A percentile compares a stretch with the other conserved stretches of the same genome.
Conservation (phyloP, 2,113 vertebrate genomes). For the Pteruthius melanotis region DNA sequence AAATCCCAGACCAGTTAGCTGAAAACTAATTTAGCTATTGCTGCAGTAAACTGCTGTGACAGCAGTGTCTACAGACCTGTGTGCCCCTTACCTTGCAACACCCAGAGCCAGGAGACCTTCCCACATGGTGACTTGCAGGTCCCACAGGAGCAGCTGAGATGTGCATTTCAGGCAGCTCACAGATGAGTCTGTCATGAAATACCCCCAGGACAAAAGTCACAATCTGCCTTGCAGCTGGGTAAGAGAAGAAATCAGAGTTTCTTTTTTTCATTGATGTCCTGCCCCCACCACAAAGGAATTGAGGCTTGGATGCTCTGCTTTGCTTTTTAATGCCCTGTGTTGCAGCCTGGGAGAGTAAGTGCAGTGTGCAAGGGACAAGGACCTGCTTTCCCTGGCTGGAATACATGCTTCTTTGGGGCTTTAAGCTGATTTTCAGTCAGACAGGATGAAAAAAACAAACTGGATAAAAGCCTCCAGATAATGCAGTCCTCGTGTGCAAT, state of each 20-base stretch:
- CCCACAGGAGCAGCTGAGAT: neutral
- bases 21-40: neutral
- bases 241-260: neutral
- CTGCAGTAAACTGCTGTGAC: neutral
- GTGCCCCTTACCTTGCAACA: neutral
- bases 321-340: neutral
- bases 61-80: neutral
- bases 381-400: neutral
- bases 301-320: neutral
- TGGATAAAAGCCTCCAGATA: neutral
- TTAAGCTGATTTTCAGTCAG: neutral
- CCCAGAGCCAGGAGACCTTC: neutral
- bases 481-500: neutral
- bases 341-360: neutral
- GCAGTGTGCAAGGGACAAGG: neutral
- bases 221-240: neutral
- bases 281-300: too few relatives aligned
- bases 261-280: neutral
- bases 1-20: slow-evolving; percentile 25
- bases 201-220: neutral
- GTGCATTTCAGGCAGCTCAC: neutral
- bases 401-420: neutral
- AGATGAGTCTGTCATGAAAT: neutral
- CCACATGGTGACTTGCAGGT: neutral
- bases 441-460: neutral